These are phyloP conservation scores for Hydraecia micacea DNA, from an alignment of 2,888 invertebrate genomes.

Conservation along the genomic window DNA sequence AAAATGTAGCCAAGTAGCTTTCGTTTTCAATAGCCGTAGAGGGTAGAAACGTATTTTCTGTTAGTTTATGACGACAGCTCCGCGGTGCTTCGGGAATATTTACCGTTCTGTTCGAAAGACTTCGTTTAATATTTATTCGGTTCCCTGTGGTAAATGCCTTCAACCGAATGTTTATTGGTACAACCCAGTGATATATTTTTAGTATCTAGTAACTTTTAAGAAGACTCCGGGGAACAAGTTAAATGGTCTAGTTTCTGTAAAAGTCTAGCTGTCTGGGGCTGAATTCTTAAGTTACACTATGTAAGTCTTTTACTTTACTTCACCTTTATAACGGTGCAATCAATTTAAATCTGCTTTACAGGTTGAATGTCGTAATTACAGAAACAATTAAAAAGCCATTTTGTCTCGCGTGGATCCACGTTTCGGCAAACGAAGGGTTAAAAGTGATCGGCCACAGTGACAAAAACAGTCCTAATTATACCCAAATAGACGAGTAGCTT, in stretches of 20 bases:
- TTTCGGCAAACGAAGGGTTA: background rate
- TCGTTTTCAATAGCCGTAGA: slow-evolving; percentile 6
- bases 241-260: slow-evolving; percentile 1
- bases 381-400: no score
- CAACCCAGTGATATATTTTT: slow-evolving; percentile 15
- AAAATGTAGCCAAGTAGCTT: slow-evolving; percentile 16
- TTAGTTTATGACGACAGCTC: slow-evolving; percentile 46
- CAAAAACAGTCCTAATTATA: background rate
- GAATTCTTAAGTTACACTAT: background rate
- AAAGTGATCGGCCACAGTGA: background rate
- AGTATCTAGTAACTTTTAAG: slow-evolving; percentile 19
- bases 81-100: slow-evolving; percentile 30
- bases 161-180: slow-evolving; percentile 9
- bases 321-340: background rate
- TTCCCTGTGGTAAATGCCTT: background rate
- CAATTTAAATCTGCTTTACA: background rate
- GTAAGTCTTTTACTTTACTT: background rate
- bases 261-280: background rate
- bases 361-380: no score
- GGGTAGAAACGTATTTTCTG: slow-evolving; percentile 16
- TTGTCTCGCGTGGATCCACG: no score
- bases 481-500: background rate
- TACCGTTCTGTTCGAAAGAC: background rate
- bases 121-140: slow-evolving; percentile 40
- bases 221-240: background rate